Base-by-base conservation (phyloP, 1,140 invertebrate species). In the Drosophila burlai region DNA sequence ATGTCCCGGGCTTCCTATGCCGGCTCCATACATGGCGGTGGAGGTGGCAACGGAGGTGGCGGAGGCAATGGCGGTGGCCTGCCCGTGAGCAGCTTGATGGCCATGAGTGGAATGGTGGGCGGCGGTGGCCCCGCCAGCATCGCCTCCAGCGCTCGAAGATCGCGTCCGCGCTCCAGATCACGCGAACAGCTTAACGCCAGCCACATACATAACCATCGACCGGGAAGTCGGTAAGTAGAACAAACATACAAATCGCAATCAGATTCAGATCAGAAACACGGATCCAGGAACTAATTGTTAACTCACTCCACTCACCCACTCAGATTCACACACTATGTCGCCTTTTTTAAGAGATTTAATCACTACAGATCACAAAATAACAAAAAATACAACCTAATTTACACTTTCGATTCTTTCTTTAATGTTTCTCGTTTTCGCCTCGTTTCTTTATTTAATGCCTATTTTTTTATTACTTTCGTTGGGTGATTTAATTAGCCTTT, bases 1-100 rank as follows among this genome's bases (percentile, higher is more conserved):
- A 96, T 97, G 93, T 96, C 96, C 2, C 94, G 96, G 52, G 94
- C 95, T 63, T 96, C 95, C 84, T 93, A 96, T 92, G 94, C 95
- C 93, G 91, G 94, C 76, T 94, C 94, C 38, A 94, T 94, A n/a
- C 94, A 94, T 31, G 93, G 82, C 8, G 86, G 34, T 4, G 69
- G 54, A 0, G 7, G 7, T 36, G 11, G 7, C 31, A 62, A 54
- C 16, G 92, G 24, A 76, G 93, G 73, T 69, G 93, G 75, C 21
- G 93, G 93, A 49, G 94, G 94, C 13, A 45, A 24, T 1, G 29
- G 29, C n/a, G 55, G 57, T 4, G 75, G 73, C 6, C 65, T 78
- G n/a, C 69, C 68, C 45, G 68, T 62, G 10, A 83, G 47, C 65
- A 84, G 85, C 60, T 61, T 90, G 21, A 90, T 91, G 78, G 82